Percentiles rank a stretch among this genome's conserved stretches.
Evolutionary conservation across 2,797 vertebrate genomes (phyloP).

Genomic region (Eremophila alpestris): DNA sequence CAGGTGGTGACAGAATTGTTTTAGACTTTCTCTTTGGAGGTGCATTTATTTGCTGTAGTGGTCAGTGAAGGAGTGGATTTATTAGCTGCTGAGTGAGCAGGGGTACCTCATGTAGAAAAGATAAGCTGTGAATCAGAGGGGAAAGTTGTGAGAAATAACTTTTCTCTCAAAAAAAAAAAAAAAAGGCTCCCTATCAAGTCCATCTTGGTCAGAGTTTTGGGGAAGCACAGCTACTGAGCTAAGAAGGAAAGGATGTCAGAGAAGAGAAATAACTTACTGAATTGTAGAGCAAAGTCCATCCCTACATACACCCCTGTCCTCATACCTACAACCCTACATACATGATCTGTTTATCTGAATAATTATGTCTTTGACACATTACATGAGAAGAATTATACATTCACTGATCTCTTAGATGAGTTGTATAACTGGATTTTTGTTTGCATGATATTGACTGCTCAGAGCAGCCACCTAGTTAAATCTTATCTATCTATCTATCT

Average conservation of each 20-base stretch:
- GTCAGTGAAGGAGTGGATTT: not conserved
- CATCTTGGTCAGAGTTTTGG: not conserved
- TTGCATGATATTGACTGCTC: not conserved
- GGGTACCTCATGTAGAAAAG: not conserved
- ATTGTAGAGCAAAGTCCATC: not conserved
- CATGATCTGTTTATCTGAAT: not conserved
- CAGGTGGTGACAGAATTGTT: not conserved
- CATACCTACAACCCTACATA: not conserved
- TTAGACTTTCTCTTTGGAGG: conserved; percentile 17
- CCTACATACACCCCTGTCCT: not conserved
- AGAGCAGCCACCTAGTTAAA: not conserved
- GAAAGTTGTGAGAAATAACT: not conserved
- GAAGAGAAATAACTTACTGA: not conserved
- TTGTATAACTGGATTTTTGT: not conserved
- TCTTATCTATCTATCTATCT: too few relatives aligned
- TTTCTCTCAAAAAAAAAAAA: not conserved
- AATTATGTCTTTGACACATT: not conserved
- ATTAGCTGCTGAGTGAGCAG: not conserved
- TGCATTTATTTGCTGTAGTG: not conserved
- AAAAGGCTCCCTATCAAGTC: not conserved
- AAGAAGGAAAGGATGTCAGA: not conserved
- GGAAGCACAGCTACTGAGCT: not conserved
- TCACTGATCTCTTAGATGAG: not conserved
- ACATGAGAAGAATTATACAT: not conserved
- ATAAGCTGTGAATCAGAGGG: not conserved